A percentile compares a stretch with the other conserved stretches of the same genome.
Conservation (phyloP, 2,113 vertebrate genomes). For the Semnornis frantzii region DNA sequence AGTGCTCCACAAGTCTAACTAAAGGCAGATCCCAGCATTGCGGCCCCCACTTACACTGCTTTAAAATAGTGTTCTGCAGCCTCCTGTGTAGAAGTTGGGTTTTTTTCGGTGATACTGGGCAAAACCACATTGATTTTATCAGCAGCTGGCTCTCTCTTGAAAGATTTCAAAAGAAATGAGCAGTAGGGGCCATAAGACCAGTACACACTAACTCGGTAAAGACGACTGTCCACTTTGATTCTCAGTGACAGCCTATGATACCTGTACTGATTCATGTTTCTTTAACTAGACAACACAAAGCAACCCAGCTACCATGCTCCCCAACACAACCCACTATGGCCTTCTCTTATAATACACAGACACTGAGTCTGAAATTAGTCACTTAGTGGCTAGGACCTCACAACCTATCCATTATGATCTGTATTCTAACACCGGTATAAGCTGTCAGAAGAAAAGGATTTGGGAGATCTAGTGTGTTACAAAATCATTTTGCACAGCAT, state of each 20-base stretch:
- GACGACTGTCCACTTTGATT: not conserved
- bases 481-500: not conserved
- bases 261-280: not conserved
- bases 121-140: not conserved
- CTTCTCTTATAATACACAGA: not conserved
- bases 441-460: not conserved
- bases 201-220: not conserved
- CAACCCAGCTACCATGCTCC: not conserved
- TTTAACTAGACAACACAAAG: not conserved
- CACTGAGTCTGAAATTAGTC: not conserved
- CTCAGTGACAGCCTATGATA: not conserved
- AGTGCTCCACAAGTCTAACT: fast-evolving
- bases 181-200: not conserved
- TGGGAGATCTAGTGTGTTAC: not conserved
- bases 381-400: not conserved
- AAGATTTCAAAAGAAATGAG: not conserved
- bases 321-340: not conserved
- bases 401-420: not conserved
- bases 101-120: fast-evolving
- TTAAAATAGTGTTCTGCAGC: not conserved
- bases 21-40: not conserved
- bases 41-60: not conserved
- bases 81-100: not conserved
- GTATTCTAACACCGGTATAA: not conserved
- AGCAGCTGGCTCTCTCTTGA: not conserved